A percentile compares a stretch with the other conserved stretches of the same genome.
phyloP scores from a whole-genome alignment of 2,113 vertebrate species.

The Egretta garzetta region DNA sequence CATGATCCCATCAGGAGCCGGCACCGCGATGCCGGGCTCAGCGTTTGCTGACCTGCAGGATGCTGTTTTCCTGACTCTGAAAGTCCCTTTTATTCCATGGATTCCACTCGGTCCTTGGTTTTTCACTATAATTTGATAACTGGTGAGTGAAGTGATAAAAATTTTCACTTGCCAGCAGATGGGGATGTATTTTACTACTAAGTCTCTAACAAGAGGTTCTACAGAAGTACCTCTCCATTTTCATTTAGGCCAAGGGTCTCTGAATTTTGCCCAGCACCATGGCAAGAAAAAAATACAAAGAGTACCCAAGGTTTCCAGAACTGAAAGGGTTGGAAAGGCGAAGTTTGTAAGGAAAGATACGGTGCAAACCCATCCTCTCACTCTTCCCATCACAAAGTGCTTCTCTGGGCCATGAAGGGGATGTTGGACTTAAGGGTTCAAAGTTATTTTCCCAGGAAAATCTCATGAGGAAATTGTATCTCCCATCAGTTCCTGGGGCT shows the following conservation, averaged over 20 bases:
- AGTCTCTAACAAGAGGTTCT: neutral
- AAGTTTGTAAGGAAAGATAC: neutral
- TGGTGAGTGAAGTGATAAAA: neutral
- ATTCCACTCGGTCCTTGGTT: neutral
- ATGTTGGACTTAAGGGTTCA: neutral
- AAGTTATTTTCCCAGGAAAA: neutral
- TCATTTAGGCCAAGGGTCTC: neutral
- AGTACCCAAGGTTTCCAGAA: neutral
- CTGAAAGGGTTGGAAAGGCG: neutral
- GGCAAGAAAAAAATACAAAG: neutral
- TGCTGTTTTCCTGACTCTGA: neutral
- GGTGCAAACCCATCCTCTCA: neutral
- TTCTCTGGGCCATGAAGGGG: neutral
- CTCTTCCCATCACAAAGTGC: neutral
- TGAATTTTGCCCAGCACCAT: neutral
- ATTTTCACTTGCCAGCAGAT: neutral
- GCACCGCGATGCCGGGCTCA: neutral
- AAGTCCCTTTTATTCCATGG: neutral
- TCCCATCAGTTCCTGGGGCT: neutral
- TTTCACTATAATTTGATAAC: neutral
- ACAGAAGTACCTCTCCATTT: neutral
- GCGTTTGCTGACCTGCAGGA: rapidly evolving
- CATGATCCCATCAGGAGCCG: neutral
- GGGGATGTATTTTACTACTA: neutral
- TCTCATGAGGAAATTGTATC: neutral